These are phyloP conservation scores for Melipona quadrifasciata DNA, from an alignment of 1,140 invertebrate genomes.

Conservation along the genomic window DNA sequence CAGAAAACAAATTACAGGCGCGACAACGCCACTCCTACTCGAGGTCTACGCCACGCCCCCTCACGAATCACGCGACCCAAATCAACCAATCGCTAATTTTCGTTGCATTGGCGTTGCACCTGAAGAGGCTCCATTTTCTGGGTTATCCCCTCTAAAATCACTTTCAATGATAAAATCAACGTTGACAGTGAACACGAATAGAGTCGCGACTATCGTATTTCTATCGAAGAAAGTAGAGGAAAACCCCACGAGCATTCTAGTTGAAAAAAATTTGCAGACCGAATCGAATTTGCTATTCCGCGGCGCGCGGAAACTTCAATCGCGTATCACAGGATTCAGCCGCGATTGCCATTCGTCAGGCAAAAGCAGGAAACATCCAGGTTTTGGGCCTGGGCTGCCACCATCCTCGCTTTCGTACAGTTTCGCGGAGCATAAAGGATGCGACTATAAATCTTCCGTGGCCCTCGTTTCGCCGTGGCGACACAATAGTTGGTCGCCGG, in stretches of 20 bases:
- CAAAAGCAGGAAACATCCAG: conserved; percentile 20
- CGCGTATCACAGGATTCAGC: conserved; percentile 54
- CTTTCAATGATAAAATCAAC: no score
- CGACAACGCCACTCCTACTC: no score
- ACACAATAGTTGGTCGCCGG: conserved; percentile 70
- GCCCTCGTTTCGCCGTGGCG: conserved; percentile 69
- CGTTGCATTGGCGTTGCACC: no score
- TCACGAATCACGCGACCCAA: no score
- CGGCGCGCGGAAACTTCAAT: conserved; percentile 55
- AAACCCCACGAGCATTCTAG: no score
- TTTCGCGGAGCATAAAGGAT: conserved; percentile 63
- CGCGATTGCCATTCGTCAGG: conserved; percentile 63
- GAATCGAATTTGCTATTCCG: background rate
- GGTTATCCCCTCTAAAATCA: no score
- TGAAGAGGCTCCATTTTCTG: no score
- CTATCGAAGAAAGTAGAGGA: background rate
- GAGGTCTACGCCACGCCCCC: no score
- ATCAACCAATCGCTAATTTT: no score
- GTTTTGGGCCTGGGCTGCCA: no score
- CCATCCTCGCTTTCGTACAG: conserved; percentile 29
- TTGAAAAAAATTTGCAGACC: background rate
- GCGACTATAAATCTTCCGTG: conserved; percentile 70
- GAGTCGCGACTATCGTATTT: background rate
- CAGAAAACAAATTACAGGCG: no score
- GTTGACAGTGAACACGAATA: background rate